Evolutionary conservation across 2,797 vertebrate genomes (phyloP).

Genomic region (Alcedo atthis): DNA sequence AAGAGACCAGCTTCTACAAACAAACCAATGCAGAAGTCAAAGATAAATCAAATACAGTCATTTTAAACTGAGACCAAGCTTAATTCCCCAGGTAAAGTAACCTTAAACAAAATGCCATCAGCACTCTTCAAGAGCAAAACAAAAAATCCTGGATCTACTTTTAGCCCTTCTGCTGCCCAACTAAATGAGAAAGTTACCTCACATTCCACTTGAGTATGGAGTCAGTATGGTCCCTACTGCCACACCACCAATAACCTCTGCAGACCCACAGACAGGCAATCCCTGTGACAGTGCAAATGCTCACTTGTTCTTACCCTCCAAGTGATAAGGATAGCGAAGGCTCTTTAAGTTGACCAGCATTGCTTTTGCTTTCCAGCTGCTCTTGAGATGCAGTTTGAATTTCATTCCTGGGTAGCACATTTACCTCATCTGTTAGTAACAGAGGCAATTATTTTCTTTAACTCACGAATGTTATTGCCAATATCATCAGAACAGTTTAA

Average conservation of each 20-base stretch:
- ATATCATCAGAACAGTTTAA: not conserved
- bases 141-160: not conserved
- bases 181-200: not conserved
- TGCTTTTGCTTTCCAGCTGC: constrained; percentile 47
- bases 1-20: not conserved
- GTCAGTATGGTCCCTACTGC: not conserved
- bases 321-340: constrained; percentile 21
- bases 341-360: constrained; percentile 17
- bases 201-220: not conserved
- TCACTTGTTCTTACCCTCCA: constrained; percentile 62
- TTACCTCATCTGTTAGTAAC: constrained; percentile 64
- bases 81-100: not conserved
- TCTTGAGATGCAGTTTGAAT: constrained; percentile 4
- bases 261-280: not conserved
- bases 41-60: not conserved
- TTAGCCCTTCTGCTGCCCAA: not conserved
- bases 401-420: constrained; percentile 1
- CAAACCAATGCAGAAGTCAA: not conserved
- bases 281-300: not conserved
- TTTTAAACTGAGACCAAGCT: not conserved
- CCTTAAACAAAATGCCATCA: not conserved
- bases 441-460: not conserved
- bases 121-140: not conserved
- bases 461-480: not conserved
- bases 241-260: not conserved